Evolutionary conservation across 2,113 vertebrate species (phyloP).

Genomic region (Diadophis punctatus): DNA sequence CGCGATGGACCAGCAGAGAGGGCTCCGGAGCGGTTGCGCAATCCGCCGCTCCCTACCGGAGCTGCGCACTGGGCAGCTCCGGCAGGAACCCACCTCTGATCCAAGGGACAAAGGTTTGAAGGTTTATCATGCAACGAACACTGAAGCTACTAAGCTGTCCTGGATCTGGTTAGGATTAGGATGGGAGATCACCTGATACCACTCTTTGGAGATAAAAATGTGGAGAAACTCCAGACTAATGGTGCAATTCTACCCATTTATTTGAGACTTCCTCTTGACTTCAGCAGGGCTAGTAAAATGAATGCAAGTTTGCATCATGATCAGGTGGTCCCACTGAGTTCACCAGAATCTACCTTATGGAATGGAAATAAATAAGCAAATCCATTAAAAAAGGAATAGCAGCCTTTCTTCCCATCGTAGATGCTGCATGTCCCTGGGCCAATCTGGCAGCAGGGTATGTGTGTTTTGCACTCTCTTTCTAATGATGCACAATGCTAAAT

Average conservation of each 20-base stretch:
- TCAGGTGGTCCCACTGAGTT: not conserved
- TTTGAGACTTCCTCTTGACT: not conserved
- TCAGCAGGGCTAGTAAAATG: not conserved
- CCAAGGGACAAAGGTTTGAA: not conserved
- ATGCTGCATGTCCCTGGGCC: not conserved
- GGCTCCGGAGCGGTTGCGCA: no score
- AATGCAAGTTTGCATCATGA: not conserved
- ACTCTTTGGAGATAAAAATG: not conserved
- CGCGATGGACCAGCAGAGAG: no score
- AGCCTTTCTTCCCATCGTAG: not conserved
- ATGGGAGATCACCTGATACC: not conserved
- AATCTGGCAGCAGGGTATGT: not conserved
- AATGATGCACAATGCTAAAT: not conserved
- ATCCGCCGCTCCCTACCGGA: no score
- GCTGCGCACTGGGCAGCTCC: no score
- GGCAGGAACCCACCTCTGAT: no score
- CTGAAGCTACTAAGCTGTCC: not conserved
- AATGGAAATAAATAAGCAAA: not conserved
- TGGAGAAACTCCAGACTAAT: not conserved
- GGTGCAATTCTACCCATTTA: not conserved
- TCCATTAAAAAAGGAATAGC: not conserved
- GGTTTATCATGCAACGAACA: not conserved
- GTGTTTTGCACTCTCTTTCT: not conserved
- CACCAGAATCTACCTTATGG: not conserved
- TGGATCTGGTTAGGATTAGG: not conserved